These are phyloP conservation scores for Microctonus hyperodae DNA, from an alignment of 2,888 invertebrate genomes.

Conservation along the genomic window DNA sequence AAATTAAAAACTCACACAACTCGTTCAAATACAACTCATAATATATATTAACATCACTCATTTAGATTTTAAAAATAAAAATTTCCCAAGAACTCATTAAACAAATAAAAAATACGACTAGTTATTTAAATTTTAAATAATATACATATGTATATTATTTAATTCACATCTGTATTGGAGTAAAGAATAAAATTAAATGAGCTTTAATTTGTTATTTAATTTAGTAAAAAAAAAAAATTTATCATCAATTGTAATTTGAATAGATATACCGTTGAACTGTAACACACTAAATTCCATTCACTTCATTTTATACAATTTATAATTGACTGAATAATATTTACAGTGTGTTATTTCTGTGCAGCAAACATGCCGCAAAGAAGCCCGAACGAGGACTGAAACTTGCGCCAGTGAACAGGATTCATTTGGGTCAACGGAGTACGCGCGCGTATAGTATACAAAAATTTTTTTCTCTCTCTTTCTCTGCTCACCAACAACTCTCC, in stretches of 20 bases:
- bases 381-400: slow-evolving; percentile 55
- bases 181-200: too few species aligned
- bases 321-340: neutral
- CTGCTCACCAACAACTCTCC: neutral
- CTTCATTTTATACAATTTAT: neutral
- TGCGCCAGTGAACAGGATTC: slow-evolving; percentile 50
- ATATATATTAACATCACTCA: neutral
- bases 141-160: too few species aligned
- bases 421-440: slow-evolving; percentile 59
- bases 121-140: too few species aligned
- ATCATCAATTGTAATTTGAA: too few species aligned
- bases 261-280: neutral
- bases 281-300: neutral
- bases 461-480: slow-evolving; percentile 21
- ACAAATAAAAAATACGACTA: too few species aligned
- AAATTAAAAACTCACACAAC: neutral
- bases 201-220: too few species aligned
- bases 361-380: slow-evolving; percentile 47
- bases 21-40: neutral
- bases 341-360: neutral
- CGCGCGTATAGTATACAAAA: slow-evolving; percentile 36
- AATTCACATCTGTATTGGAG: too few species aligned
- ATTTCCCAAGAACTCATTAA: too few species aligned
- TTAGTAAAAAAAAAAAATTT: too few species aligned
- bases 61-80: too few species aligned